A percentile compares a stretch with the other conserved stretches of the same genome.
These are phyloP conservation scores for Gambelia wislizenii DNA, from an alignment of 2,797 vertebrate species.

Conservation along the genomic window DNA sequence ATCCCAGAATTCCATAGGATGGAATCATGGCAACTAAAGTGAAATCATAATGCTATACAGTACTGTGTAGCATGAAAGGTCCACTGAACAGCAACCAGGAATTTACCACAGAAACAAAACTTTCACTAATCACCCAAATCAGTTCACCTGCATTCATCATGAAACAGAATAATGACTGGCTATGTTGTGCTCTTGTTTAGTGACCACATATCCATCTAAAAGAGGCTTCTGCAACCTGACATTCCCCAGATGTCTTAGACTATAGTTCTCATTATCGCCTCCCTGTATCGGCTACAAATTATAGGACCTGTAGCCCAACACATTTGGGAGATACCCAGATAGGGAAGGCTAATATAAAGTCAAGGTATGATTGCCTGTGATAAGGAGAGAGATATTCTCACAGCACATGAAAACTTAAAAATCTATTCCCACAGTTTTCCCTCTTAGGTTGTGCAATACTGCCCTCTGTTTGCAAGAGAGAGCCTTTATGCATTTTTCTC, in stretches of 20 bases:
- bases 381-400: no score
- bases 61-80: no score
- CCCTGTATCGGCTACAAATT: background rate
- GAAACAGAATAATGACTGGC: background rate
- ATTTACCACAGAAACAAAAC: background rate
- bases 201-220: background rate
- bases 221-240: background rate
- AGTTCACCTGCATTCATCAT: no score
- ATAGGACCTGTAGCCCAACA: background rate
- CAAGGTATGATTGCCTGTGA: background rate
- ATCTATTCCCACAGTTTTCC: background rate
- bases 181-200: background rate
- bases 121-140: background rate
- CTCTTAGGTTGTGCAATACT: background rate
- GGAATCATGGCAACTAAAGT: no score
- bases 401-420: no score
- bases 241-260: background rate
- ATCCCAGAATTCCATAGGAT: no score
- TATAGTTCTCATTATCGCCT: background rate
- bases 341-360: background rate
- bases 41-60: no score
- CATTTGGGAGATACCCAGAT: background rate
- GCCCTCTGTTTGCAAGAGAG: background rate
- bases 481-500: background rate
- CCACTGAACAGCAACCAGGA: no score